Evolutionary conservation across 2,797 vertebrate species (phyloP).

Genomic region (Sebastes nivosus): DNA sequence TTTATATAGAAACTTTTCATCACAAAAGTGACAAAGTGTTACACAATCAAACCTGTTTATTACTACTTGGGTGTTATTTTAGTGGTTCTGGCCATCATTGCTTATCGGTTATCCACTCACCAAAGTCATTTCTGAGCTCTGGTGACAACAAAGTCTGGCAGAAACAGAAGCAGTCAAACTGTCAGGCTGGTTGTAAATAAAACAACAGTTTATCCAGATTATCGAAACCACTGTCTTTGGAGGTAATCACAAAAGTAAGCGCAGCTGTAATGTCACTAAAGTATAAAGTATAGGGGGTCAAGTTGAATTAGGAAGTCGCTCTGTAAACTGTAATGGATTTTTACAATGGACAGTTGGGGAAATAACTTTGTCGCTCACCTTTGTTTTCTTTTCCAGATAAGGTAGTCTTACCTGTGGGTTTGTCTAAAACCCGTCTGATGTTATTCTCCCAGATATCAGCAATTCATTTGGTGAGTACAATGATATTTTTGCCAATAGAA

Average conservation of each 20-base stretch:
- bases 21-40: constrained; percentile 17
- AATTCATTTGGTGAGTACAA: neutral
- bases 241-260: neutral
- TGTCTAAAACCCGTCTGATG: neutral
- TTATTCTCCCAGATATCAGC: neutral
- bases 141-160: neutral
- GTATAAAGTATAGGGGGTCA: neutral
- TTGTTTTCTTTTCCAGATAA: neutral
- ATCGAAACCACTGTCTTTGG: neutral
- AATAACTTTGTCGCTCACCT: neutral
- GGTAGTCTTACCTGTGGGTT: neutral
- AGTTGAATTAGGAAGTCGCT: neutral
- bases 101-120: neutral
- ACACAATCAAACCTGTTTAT: neutral
- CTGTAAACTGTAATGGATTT: neutral
- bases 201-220: neutral
- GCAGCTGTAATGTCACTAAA: too few species aligned
- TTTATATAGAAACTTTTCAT: neutral
- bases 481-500: neutral
- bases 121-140: neutral
- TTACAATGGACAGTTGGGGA: neutral
- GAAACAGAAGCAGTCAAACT: neutral
- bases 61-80: neutral
- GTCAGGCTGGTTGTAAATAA: neutral
- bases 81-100: neutral